Evolutionary conservation across 2,797 vertebrate genomes (phyloP).

Genomic region (Paguma larvata): DNA sequence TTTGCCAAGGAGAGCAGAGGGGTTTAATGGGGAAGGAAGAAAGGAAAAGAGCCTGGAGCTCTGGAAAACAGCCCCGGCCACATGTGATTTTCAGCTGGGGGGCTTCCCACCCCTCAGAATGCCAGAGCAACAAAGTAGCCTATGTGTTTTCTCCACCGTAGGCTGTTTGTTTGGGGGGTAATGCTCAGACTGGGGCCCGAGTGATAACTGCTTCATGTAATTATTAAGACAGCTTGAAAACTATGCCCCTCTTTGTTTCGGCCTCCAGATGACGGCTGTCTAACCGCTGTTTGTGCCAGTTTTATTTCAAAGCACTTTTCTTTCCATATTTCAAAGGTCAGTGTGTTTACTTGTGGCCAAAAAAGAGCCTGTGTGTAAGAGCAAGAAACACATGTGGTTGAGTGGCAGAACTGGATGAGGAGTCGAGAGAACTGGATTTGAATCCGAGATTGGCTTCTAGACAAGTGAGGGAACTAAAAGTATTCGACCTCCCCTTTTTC

Average conservation of each 20-base stretch:
- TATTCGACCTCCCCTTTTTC: neutral
- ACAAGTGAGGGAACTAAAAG: neutral
- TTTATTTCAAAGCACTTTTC: conserved; percentile 90
- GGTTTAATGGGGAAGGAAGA: conserved; percentile 83
- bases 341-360: conserved; percentile 85
- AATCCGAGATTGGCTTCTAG: neutral
- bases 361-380: conserved; percentile 82
- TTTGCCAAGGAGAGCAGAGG: conserved; percentile 79
- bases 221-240: conserved; percentile 90
- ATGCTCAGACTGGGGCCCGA: conserved; percentile 88
- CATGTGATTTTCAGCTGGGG: conserved; percentile 88
- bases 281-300: conserved; percentile 86
- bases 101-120: conserved; percentile 81
- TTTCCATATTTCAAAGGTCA: conserved; percentile 91
- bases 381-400: conserved; percentile 69
- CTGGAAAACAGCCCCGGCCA: conserved; percentile 86
- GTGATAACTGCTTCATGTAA: conserved; percentile 89
- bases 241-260: conserved; percentile 88
- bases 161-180: conserved; percentile 89
- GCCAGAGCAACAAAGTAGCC: conserved; percentile 88
- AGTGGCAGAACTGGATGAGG: neutral
- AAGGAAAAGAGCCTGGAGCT: conserved; percentile 86
- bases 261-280: conserved; percentile 87
- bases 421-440: neutral
- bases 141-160: conserved; percentile 88